Evolutionary conservation across 2,888 invertebrate species (phyloP), one percentile per base, ranked within the genome.

Genomic region (Tachina grossa): DNA sequence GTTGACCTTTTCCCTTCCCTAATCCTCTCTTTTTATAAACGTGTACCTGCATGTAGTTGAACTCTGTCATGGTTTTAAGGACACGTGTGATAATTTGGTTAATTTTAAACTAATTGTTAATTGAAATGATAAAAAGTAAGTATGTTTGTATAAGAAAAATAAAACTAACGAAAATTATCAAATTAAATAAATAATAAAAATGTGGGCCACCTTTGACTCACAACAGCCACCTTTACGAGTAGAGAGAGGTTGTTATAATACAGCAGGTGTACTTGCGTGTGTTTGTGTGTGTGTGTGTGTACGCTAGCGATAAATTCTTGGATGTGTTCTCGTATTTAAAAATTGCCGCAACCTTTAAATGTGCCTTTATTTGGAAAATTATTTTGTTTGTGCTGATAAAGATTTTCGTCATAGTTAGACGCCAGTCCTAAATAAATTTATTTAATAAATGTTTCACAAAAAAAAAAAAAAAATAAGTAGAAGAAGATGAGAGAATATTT

Each of bases 51-150:
- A 69, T n/a, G 45, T 45, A 59, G 61, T 43, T 51, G 3, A 31
- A 11, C 22, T 63, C 53, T 43, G 31, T 31, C 2, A 65, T 22
- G 31, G 55, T 39, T 49, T 59, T 59, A 55, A 68, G 75, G 75
- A 74, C 77, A 78, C 83, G 77, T 83, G 83, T 77, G 72, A 72
- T 66, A 61, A 66, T 65, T 22, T 65, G 59, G 57, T 65, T 81
- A 81, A 84, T 84, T 81, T 76, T 61, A 53, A 77, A 51, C 84
- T 72, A 76, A 84, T 79, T 84, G 69, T 75, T 84, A 79, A 81
- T 80, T 81, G 80, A 77, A 84, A 81, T 53, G 80, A 84, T 84
- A 84, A 61, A 19, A 31, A 19, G n/a, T 41, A 14, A 39, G 53
- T 14, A 6, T 11, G 16, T 55, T 9, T 3, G 53, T 41, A 19